Evolutionary conservation across 2,797 vertebrate genomes (phyloP).

Genomic region (Crenuchus spilurus): DNA sequence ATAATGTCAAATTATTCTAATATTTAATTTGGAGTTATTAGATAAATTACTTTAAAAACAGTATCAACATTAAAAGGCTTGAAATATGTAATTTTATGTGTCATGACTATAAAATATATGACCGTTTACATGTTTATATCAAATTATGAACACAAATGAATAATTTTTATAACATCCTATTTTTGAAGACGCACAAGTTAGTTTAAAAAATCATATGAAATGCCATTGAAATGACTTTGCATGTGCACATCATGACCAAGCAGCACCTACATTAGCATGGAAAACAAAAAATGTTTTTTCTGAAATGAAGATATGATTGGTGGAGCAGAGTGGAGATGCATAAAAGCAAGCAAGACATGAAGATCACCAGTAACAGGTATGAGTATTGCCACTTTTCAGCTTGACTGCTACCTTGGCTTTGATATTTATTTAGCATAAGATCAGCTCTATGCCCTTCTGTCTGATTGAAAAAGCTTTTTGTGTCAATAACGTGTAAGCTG

Average conservation of each 20-base stretch:
- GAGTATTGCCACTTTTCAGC: neutral
- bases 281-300: too few species aligned
- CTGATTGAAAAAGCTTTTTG: neutral
- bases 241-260: neutral
- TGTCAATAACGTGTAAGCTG: neutral
- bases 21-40: too few species aligned
- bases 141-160: too few species aligned
- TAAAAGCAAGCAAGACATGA: neutral
- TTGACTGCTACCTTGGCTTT: neutral
- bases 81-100: too few species aligned
- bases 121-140: too few species aligned
- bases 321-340: neutral
- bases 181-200: too few species aligned
- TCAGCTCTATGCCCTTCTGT: neutral
- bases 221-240: neutral
- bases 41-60: too few species aligned
- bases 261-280: neutral
- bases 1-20: too few species aligned
- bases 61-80: too few species aligned
- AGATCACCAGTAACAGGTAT: neutral
- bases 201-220: neutral
- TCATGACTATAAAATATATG: too few species aligned
- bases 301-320: neutral
- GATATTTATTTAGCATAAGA: too few species aligned
- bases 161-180: too few species aligned